Percentiles rank a stretch among this genome's conserved stretches.
These are phyloP conservation scores for Dasyornis broadbenti DNA, from an alignment of 2,113 vertebrate genomes.

Conservation along the genomic window DNA sequence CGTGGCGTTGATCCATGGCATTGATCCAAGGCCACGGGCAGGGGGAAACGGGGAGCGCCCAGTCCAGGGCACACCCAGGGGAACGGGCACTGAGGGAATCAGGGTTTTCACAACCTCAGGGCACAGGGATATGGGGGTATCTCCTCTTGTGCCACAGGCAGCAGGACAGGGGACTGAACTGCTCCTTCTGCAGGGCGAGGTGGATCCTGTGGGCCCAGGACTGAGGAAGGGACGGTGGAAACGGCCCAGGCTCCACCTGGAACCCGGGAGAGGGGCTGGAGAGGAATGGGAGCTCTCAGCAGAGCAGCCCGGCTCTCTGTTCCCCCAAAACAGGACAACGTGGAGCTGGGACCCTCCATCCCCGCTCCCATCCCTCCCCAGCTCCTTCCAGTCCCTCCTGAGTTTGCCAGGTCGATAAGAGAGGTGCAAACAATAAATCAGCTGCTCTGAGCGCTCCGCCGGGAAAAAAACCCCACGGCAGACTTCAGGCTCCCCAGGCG, in stretches of 20 bases:
- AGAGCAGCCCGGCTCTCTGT: neutral
- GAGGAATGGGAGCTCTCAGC: neutral
- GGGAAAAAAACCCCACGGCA: neutral
- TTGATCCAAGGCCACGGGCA: neutral
- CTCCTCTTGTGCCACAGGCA: neutral
- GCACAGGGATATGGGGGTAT: neutral
- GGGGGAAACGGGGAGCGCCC: neutral
- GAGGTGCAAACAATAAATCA: neutral
- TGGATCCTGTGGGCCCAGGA: neutral
- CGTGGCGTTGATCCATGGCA: accelerated
- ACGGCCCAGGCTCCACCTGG: neutral
- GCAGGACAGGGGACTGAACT: accelerated
- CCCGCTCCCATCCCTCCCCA: neutral
- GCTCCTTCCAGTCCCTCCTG: neutral
- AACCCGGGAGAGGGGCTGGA: neutral
- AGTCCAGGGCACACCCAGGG: neutral
- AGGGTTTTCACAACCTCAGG: neutral
- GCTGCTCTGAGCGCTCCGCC: neutral
- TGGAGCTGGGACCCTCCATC: neutral
- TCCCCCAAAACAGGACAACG: neutral
- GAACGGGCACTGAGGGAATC: neutral
- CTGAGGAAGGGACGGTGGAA: neutral
- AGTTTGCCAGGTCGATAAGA: too few relatives aligned
- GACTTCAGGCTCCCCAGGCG: neutral
- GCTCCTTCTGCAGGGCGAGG: neutral